Evolutionary conservation across 2,888 invertebrate genomes (phyloP).

Genomic region (Allygus modestus): DNA sequence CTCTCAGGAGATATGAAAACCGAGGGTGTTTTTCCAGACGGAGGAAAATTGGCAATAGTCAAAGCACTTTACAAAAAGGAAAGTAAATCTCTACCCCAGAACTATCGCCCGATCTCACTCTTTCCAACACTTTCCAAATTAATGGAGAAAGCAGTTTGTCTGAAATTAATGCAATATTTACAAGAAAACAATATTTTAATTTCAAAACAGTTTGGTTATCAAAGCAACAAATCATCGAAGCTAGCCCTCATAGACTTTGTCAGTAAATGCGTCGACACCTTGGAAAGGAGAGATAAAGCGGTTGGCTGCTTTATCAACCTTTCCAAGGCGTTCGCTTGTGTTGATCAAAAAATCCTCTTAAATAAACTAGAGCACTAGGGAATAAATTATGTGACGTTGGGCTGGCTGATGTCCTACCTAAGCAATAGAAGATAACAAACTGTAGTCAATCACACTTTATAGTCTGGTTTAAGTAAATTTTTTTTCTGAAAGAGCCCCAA

Average conservation of each 20-base stretch:
- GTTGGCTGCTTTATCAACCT: constrained; percentile 18
- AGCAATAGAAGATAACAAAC: constrained; percentile 3
- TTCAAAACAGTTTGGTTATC: not conserved
- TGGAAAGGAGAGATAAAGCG: not conserved
- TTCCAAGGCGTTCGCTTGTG: not conserved
- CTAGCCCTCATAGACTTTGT: constrained; percentile 8
- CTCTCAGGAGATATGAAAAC: not conserved
- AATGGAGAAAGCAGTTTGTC: not conserved
- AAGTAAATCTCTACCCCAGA: not conserved
- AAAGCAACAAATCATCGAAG: not conserved
- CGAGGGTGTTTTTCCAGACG: not conserved
- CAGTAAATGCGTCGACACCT: constrained; percentile 37
- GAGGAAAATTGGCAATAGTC: not conserved
- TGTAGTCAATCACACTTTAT: not conserved
- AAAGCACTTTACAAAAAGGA: not conserved
- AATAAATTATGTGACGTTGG: not conserved
- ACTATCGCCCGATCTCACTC: constrained; percentile 26
- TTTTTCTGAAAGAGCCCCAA: not conserved
- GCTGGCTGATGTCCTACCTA: constrained; percentile 17
- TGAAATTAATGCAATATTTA: not conserved
- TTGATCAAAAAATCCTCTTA: not conserved
- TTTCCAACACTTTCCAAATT: not conserved
- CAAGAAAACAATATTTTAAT: not conserved
- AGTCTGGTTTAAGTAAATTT: not conserved
- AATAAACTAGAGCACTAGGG: not conserved